Conservation (phyloP, 2,888 invertebrate genomes). For the Elegia similella region DNA sequence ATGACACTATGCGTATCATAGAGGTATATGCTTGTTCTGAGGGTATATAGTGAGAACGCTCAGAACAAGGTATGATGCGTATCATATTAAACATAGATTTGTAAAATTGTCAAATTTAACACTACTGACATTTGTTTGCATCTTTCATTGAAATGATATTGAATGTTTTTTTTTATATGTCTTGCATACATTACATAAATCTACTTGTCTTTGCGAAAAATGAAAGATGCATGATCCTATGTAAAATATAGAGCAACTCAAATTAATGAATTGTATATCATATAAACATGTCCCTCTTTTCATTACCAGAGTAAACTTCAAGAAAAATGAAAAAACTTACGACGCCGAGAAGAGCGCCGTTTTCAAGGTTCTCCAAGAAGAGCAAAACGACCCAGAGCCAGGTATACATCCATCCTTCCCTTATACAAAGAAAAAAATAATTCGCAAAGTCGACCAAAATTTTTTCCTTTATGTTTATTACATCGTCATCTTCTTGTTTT, state of each 20-base stretch:
- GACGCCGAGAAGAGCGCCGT: conserved; percentile 94
- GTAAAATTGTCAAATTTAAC: conserved; percentile 18
- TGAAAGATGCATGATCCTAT: not conserved
- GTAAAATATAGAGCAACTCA: not conserved
- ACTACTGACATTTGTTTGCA: conserved; percentile 23
- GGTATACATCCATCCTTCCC: conserved; percentile 73
- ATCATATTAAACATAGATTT: not conserved
- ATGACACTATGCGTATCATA: too few species aligned
- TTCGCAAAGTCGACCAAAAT: not conserved
- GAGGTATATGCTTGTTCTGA: too few species aligned
- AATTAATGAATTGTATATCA: not conserved
- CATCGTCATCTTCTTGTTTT: not conserved
- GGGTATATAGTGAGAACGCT: too few species aligned
- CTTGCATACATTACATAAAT: not conserved
- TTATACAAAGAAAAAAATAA: not conserved
- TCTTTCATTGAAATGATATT: not conserved
- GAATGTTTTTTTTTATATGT: not conserved
- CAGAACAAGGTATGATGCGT: not conserved
- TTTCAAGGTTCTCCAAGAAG: conserved; percentile 94
- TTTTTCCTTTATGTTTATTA: not conserved
- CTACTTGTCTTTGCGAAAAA: too few species aligned
- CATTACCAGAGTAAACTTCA: conserved; percentile 92
- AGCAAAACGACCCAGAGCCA: conserved; percentile 90
- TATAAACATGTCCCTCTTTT: conserved; percentile 22
- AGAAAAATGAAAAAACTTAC: conserved; percentile 96